These are phyloP conservation scores for Sebastes minor DNA, from an alignment of 2,797 vertebrate species.

Conservation along the genomic window DNA sequence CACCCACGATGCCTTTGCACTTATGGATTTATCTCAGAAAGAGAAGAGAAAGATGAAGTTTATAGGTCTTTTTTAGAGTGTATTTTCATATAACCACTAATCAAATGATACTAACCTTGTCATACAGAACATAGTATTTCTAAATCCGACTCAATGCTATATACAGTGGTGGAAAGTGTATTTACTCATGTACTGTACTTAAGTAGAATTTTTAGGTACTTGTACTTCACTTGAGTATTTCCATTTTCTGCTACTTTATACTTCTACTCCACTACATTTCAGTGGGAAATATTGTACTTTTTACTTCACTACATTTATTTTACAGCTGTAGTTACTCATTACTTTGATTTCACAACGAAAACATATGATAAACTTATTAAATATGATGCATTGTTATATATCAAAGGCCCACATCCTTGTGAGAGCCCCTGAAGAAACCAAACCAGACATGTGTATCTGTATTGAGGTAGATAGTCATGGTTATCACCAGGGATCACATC, in stretches of 20 bases:
- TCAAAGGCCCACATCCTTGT: too few relatives aligned
- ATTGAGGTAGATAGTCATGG: constrained; percentile 65
- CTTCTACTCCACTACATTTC: too few relatives aligned
- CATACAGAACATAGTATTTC: constrained; percentile 15
- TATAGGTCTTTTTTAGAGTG: not conserved
- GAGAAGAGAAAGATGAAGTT: not conserved
- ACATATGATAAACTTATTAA: too few relatives aligned
- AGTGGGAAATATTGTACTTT: too few relatives aligned
- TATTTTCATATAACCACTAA: not conserved
- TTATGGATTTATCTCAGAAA: not conserved
- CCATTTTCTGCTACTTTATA: too few relatives aligned
- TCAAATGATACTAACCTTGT: not conserved
- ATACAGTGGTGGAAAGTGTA: not conserved
- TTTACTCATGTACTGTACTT: too few relatives aligned
- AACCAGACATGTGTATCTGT: constrained; percentile 44
- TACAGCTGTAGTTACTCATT: too few relatives aligned
- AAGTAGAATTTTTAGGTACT: too few relatives aligned
- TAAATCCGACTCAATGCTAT: constrained; percentile 19
- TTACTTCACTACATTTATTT: too few relatives aligned
- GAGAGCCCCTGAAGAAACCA: constrained; percentile 4
- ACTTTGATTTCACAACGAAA: too few relatives aligned
- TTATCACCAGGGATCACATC: constrained; percentile 59
- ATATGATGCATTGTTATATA: too few relatives aligned
- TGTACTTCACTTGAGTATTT: too few relatives aligned
- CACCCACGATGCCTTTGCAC: not conserved